These are phyloP conservation scores for Penaeus monodon DNA, from an alignment of 2,888 invertebrate species.

Conservation along the genomic window DNA sequence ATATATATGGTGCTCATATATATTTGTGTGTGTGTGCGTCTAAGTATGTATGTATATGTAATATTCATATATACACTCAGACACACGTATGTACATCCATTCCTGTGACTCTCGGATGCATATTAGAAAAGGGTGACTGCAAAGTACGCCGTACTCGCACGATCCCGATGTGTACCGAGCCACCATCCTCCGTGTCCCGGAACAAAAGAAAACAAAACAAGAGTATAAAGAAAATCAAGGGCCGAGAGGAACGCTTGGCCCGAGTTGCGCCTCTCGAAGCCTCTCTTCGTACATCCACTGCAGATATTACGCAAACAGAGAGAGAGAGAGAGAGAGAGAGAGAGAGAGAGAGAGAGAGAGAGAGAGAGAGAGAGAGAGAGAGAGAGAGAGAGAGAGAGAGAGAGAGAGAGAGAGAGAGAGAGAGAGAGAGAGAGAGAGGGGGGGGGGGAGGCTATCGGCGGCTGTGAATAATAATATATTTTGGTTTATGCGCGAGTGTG, in stretches of 20 bases:
- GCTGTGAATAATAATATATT: not conserved
- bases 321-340: not conserved
- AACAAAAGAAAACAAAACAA: too few species aligned
- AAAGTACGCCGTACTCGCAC: too few species aligned
- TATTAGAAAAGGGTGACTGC: too few species aligned
- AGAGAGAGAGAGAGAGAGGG: not conserved
- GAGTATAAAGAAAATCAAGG: too few species aligned
- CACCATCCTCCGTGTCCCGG: too few species aligned
- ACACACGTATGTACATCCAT: not conserved
- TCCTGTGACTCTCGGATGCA: too few species aligned
- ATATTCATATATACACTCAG: not conserved
- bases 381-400: not conserved
- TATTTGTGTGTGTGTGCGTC: not conserved
- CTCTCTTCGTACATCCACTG: too few species aligned
- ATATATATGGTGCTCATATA: not conserved
- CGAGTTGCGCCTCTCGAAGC: not conserved
- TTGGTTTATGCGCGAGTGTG: not conserved
- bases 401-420: conserved; percentile 16
- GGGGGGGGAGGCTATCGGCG: not conserved
- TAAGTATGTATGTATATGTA: not conserved
- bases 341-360: conserved; percentile 22
- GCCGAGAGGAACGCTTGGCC: not conserved
- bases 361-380: conserved; percentile 27
- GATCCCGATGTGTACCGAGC: too few species aligned
- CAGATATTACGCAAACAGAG: too few species aligned